Conservation (phyloP, 2,888 invertebrate species). For the Cryptocheilus praepositus region DNA sequence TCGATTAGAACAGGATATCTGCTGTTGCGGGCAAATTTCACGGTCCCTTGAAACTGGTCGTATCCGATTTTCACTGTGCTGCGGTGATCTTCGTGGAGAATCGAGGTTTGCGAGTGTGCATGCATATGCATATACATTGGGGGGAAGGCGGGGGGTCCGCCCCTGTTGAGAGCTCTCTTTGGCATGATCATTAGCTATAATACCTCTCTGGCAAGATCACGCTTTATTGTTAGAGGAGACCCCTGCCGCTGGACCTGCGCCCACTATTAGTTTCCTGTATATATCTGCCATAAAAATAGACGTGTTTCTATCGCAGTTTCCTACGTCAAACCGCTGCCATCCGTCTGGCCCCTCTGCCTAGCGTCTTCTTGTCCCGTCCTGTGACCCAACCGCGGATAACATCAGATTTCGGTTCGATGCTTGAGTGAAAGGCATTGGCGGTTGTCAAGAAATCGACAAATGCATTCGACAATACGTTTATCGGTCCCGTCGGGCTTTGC, state of each 20-base stretch:
- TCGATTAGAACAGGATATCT: too few relatives aligned
- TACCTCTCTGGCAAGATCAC: conserved; percentile 56
- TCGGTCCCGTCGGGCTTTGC: too few relatives aligned
- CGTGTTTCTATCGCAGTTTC: conserved; percentile 61
- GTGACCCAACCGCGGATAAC: conserved; percentile 36
- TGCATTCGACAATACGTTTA: too few relatives aligned
- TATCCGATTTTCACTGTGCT: too few relatives aligned
- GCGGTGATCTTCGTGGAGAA: too few relatives aligned
- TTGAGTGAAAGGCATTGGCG: too few relatives aligned
- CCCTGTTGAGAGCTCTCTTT: conserved; percentile 46
- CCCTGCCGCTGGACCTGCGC: conserved; percentile 54
- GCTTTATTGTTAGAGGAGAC: conserved; percentile 57
- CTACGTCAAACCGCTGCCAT: conserved; percentile 42
- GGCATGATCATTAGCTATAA: conserved; percentile 49
- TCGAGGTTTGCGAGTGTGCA: too few relatives aligned
- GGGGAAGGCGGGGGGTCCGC: conserved; percentile 10
- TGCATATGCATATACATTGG: too few relatives aligned
- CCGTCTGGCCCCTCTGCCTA: not conserved
- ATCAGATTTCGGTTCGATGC: conserved; percentile 18
- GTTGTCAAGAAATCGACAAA: too few relatives aligned
- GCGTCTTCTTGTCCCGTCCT: conserved; percentile 10
- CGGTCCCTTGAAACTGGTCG: too few relatives aligned
- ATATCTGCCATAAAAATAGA: conserved; percentile 69
- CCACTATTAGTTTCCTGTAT: conserved; percentile 52
- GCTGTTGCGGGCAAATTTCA: too few relatives aligned